A percentile compares a stretch with the other conserved stretches of the same genome.
These are phyloP conservation scores for Microtus oregoni DNA, from an alignment of 2,113 vertebrate genomes.

Conservation along the genomic window DNA sequence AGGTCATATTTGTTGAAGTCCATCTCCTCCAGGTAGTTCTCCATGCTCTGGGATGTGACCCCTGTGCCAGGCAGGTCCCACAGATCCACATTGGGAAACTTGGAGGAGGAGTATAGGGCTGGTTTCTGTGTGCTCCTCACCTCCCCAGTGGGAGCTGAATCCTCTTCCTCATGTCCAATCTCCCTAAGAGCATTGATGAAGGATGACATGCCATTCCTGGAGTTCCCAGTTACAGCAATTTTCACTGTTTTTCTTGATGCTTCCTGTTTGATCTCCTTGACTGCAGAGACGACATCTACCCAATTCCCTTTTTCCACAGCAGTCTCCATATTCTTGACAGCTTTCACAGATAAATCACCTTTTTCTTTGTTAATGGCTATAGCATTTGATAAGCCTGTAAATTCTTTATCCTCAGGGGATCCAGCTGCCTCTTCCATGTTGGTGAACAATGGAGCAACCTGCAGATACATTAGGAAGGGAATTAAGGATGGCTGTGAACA, in stretches of 20 bases:
- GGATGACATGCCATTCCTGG: constrained; percentile 51
- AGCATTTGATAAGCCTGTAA: rapidly evolving
- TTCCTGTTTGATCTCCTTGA: background rate
- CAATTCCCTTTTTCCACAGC: background rate
- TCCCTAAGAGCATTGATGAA: constrained; percentile 77
- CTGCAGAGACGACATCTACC: background rate
- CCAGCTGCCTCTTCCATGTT: background rate
- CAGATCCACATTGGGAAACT: constrained; percentile 58
- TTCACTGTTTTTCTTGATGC: background rate
- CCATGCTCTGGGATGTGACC: background rate
- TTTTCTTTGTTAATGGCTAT: rapidly evolving
- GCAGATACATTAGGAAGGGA: background rate
- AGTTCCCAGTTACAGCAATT: constrained; percentile 6
- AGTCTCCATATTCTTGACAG: rapidly evolving
- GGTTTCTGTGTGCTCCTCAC: constrained; percentile 61
- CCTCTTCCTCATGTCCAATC: constrained; percentile 48
- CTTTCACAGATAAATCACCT: background rate
- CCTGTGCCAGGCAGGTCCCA: constrained; percentile 84
- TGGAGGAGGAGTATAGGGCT: constrained; percentile 53
- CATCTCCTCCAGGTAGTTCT: constrained; percentile 48
- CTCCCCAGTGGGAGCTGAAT: constrained; percentile 70
- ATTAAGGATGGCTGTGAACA: background rate
- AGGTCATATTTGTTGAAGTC: constrained; percentile 72
- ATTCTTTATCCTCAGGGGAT: background rate
- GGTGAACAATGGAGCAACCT: background rate